These are phyloP conservation scores for Rhabdomys dilectus DNA, from an alignment of 2,113 vertebrate genomes.

Conservation along the genomic window DNA sequence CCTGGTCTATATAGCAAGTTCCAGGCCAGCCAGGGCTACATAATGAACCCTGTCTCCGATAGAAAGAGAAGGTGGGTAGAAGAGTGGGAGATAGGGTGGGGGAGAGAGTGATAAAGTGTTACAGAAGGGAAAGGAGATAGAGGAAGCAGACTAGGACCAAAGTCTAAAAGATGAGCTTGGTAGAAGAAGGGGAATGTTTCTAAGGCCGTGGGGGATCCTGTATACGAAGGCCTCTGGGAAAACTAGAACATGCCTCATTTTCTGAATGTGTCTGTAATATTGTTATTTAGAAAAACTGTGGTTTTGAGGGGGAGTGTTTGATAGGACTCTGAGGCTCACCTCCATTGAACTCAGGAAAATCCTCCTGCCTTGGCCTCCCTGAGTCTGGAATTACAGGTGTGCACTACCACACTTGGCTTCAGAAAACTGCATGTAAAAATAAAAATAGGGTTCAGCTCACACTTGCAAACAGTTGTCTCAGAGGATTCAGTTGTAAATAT, in stretches of 20 bases:
- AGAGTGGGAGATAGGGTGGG: background rate
- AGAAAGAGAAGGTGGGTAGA: background rate
- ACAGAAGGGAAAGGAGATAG: background rate
- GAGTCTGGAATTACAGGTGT: background rate
- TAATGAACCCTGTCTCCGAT: background rate
- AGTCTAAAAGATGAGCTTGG: background rate
- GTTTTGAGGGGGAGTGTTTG: background rate
- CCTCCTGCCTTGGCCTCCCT: background rate
- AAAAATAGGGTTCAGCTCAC: background rate
- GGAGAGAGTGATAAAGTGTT: background rate
- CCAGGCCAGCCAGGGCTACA: background rate
- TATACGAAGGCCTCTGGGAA: background rate
- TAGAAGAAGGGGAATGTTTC: background rate
- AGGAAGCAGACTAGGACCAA: background rate
- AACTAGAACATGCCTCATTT: constrained; percentile 35
- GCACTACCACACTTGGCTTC: background rate
- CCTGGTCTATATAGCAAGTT: background rate
- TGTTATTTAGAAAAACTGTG: background rate
- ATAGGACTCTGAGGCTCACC: background rate
- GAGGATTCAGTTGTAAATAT: constrained; percentile 19
- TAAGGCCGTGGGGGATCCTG: background rate
- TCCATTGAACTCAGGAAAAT: background rate
- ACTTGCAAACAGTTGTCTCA: constrained; percentile 26
- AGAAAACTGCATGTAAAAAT: background rate
- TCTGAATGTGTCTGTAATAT: background rate